These are phyloP conservation scores for Nibea coibor DNA, from an alignment of 2,113 vertebrate species.

Conservation along the genomic window DNA sequence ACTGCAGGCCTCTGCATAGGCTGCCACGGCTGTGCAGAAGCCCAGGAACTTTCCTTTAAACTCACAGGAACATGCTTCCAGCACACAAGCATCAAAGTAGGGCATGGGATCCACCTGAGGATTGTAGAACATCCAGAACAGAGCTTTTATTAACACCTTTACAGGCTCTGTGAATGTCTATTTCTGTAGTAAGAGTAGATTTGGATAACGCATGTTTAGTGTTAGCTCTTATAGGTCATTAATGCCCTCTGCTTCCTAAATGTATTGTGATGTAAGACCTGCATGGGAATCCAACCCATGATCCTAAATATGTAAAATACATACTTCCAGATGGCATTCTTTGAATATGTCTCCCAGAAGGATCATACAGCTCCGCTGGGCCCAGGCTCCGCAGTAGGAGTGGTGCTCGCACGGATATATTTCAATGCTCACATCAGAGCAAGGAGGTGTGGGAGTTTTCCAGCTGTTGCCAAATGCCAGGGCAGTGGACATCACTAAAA, in stretches of 20 bases:
- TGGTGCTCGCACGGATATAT: slow-evolving; percentile 86
- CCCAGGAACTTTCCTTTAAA: slow-evolving; percentile 89
- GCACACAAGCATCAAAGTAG: slow-evolving; percentile 86
- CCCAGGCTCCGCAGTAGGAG: slow-evolving; percentile 88
- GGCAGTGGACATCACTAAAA: slow-evolving; percentile 61
- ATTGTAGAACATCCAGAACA: neutral
- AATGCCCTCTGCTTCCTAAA: neutral
- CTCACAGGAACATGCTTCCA: slow-evolving; percentile 89
- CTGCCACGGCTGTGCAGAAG: slow-evolving; percentile 88
- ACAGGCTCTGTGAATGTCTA: neutral
- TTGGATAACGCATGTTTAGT: neutral
- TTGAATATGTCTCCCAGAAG: slow-evolving; percentile 82
- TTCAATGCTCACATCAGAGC: slow-evolving; percentile 83
- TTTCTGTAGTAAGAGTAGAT: neutral
- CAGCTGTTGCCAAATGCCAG: slow-evolving; percentile 89
- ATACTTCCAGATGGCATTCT: slow-evolving; percentile 86
- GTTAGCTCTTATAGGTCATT: neutral
- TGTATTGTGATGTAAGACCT: neutral
- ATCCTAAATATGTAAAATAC: neutral
- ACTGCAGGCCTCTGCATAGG: slow-evolving; percentile 88
- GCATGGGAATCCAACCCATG: neutral
- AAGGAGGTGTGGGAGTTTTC: slow-evolving; percentile 82
- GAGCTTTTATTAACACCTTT: neutral
- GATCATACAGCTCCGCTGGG: slow-evolving; percentile 86
- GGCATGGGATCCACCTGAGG: slow-evolving; percentile 85